Evolutionary conservation across 2,113 vertebrate species (phyloP), one percentile per base, ranked within the genome.

Genomic region (Alexandromys fortis): DNA sequence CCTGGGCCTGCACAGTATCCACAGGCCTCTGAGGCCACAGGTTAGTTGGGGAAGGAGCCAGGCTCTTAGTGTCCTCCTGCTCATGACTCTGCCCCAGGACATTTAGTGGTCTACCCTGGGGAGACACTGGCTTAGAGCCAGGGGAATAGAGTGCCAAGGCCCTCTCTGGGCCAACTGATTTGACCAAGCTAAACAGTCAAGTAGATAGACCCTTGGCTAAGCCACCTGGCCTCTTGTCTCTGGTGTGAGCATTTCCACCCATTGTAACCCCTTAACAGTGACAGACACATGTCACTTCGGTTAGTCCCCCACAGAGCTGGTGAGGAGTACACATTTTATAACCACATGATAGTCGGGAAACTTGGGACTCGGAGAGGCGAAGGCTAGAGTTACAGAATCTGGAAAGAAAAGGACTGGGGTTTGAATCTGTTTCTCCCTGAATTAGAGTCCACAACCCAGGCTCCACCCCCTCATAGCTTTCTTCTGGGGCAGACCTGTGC

Each of bases 41-140:
- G 97, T 98, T 95, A 89, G 97, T 97, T 7, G 7, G 0, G 42
- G 30, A 38, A 11, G 47, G 2, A 45, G 35, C 6, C 4, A 2
- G 42, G 30, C 33, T 55, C 5, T 10, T 65, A 55, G 17, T 22
- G 5, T 22, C 14, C 61, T 47, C 21, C 33, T 49, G 81, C 28
- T 24, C 55, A 61, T n/a, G 73, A 11, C 26, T 33, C 77, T 83
- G 58, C 68, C 49, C 52, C 1, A 1, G 16, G 79, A 10, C 12
- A 1, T 22, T 65, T 49, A 24, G 28, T n/a, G 33, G 33, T n/a
- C 19, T 12, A 3, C 68, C n/a, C 13, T 19, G 13, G 38, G 3
- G 73, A 38, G 88, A 19, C 33, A 4, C 24, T 78, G 58, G 45
- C 55, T 72, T 88, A 63, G 21, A 91, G 76, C 21, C 14, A 12